Percentiles rank a stretch among this genome's conserved stretches.
phyloP scores from a whole-genome alignment of 1,140 invertebrate genomes.

The Drosophila watanabei region DNA sequence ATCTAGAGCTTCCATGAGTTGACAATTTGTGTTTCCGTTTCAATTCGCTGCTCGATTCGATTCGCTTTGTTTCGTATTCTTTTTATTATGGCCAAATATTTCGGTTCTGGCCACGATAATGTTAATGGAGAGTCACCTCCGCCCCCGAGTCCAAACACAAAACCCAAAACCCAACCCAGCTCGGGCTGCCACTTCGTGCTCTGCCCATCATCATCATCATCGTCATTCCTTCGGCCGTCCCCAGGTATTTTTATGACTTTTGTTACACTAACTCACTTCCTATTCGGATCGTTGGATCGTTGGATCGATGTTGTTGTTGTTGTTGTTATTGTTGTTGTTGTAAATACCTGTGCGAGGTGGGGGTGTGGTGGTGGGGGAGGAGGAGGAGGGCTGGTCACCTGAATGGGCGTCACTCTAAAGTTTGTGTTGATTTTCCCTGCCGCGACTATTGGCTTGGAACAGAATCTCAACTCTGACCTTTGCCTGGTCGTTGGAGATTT shows the following conservation, averaged over 20 bases:
- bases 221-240: conserved; percentile 38
- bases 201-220: conserved; percentile 34
- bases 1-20: conserved; percentile 33
- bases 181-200: conserved; percentile 7
- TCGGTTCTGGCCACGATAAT: conserved; percentile 68
- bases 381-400: conserved; percentile 7
- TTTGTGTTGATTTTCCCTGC: conserved; percentile 27
- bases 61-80: conserved; percentile 53
- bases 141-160: background rate
- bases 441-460: conserved; percentile 10
- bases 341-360: conserved; percentile 6
- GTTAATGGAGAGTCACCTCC: conserved; percentile 64
- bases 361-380: background rate
- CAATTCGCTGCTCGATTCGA: conserved; percentile 37
- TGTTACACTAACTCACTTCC: conserved; percentile 83
- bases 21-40: conserved; percentile 39
- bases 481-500: conserved; percentile 1
- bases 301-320: conserved; percentile 23
- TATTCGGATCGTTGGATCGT: conserved; percentile 59
- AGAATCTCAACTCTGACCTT: conserved; percentile 50
- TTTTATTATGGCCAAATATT: conserved; percentile 83
- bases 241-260: conserved; percentile 78
- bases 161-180: background rate
- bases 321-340: conserved; percentile 24
- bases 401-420: conserved; percentile 42